A percentile compares a stretch with the other conserved stretches of the same genome.
phyloP scores from a whole-genome alignment of 2,888 invertebrate species.

The Dryobotodes eremita region DNA sequence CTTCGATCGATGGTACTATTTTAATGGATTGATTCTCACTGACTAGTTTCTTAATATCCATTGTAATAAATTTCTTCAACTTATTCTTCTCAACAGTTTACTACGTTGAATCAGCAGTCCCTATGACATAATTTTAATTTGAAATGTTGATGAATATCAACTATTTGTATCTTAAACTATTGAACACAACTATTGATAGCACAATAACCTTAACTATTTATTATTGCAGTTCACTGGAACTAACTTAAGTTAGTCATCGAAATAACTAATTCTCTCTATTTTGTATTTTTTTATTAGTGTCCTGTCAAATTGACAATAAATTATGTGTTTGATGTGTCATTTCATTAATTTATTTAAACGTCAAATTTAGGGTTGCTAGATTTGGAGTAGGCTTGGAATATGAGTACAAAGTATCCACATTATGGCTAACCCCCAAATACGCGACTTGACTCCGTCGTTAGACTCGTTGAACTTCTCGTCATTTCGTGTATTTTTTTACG shows the following conservation, averaged over 20 bases:
- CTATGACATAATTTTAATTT: slow-evolving; percentile 37
- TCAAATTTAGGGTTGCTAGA: slow-evolving; percentile 32
- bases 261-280: slow-evolving; percentile 21
- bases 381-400: background rate
- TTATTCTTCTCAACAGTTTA: slow-evolving; percentile 14
- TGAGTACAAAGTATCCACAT: background rate
- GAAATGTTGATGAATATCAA: slow-evolving; percentile 10
- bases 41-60: slow-evolving; percentile 79
- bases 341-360: background rate
- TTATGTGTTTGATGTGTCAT: slow-evolving; percentile 20
- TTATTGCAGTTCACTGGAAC: slow-evolving; percentile 22
- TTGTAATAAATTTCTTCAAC: slow-evolving; percentile 54
- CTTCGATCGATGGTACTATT: slow-evolving; percentile 87
- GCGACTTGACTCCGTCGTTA: background rate
- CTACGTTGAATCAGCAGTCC: slow-evolving; percentile 14
- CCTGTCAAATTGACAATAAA: slow-evolving; percentile 44
- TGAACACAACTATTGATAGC: slow-evolving; percentile 60
- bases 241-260: slow-evolving; percentile 9
- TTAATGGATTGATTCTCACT: slow-evolving; percentile 85
- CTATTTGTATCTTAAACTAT: slow-evolving; percentile 35
- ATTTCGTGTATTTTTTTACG: background rate
- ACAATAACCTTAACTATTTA: slow-evolving; percentile 28
- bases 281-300: slow-evolving; percentile 47
- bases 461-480: background rate
- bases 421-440: background rate